Base-by-base conservation (phyloP, 2,113 vertebrate genomes). In the Gasterosteus aculeatus region DNA sequence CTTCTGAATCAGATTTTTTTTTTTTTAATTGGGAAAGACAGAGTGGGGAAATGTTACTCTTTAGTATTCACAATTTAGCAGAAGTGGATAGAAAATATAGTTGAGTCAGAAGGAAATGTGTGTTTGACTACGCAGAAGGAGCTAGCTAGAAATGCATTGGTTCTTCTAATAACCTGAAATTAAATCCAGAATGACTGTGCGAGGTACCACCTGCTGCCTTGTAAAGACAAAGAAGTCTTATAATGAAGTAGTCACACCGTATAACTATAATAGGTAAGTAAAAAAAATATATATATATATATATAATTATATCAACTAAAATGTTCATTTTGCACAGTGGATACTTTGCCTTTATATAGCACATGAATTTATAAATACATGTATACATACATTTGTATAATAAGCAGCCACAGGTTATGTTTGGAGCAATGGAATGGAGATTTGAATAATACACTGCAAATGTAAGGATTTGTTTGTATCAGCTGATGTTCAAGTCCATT, bases 401-500 rank as follows among this genome's bases (percentile, higher is more conserved):
- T 38, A 38, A 38, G 35, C 35, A 38, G 51, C 14, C 15, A 19
- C 44, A 39, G 8, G 38, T 16, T 53, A 41, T 39, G 26, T 72
- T 49, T 49, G 2, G 56, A 51, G 46, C 15, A 11, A 57, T 58
- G 31, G 5, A 26, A 47, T 26, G 26, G 26, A 4, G 29, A 54
- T 71, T 66, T 4, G 22, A 71, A 66, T 70, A 19, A 35, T 8
- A 72, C 16, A 66, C 46, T 26, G 46, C 22, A 6, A 46, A 67
- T 41, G 18, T 9, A 22, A 38, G 51, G 10, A 77, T 63, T 68
- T 57, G 41, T 10, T 1, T 12, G 41, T 12, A 11, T 11, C 10
- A 42, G 41, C 41, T 42, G 11, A 11, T 9, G 9, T 42, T 42
- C 2, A 42, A 42, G 1, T 42, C 39, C 41, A 42, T 12, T 11